These are phyloP conservation scores for Cerastis rubricosa DNA, from an alignment of 2,888 invertebrate species.

Conservation along the genomic window DNA sequence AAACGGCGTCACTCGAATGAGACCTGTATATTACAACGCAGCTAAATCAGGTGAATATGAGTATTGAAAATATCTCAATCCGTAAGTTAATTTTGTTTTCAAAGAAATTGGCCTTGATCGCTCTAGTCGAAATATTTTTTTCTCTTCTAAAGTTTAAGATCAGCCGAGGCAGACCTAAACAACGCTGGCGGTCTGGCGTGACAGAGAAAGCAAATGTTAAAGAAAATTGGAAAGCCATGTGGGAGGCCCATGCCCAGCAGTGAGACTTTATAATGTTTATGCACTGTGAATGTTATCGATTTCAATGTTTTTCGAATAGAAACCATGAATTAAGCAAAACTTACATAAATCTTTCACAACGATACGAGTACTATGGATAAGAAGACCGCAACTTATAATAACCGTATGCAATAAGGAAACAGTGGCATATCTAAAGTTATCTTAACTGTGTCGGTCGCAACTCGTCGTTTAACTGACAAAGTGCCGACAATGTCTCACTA, in stretches of 20 bases:
- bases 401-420: conserved; percentile 61
- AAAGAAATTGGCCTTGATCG: neutral
- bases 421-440: conserved; percentile 46
- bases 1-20: neutral
- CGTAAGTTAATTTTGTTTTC: neutral
- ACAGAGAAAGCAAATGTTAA: no score
- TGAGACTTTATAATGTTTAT: neutral
- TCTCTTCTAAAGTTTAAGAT: neutral
- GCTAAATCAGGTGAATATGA: neutral
- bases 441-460: conserved; percentile 43
- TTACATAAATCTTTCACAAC: neutral
- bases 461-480: conserved; percentile 52
- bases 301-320: neutral
- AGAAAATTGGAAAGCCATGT: no score
- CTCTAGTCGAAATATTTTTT: neutral
- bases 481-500: conserved; percentile 53
- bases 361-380: conserved; percentile 7
- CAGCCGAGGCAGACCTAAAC: no score
- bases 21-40: neutral
- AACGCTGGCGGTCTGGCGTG: no score
- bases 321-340: neutral
- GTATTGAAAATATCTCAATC: neutral
- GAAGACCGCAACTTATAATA: conserved; percentile 34
- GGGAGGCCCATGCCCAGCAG: no score
- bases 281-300: neutral